A percentile compares a stretch with the other conserved stretches of the same genome.
phyloP scores from a whole-genome alignment of 2,888 invertebrate species.

The Nephrotoma guestfalica region DNA sequence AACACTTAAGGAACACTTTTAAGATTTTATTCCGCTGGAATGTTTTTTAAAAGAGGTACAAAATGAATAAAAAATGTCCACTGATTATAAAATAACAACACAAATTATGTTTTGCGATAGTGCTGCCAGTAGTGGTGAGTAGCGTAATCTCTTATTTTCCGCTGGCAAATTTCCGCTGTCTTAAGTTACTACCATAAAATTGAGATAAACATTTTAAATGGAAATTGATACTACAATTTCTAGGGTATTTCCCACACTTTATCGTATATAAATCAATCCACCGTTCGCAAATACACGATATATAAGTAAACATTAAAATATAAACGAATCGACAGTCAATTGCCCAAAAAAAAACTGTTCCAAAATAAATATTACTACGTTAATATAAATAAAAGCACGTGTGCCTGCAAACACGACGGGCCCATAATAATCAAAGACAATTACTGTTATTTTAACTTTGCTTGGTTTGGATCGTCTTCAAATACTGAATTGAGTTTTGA shows the following conservation, averaged over 20 bases:
- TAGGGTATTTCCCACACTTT: not conserved
- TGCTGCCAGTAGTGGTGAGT: too few species aligned
- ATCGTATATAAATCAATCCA: not conserved
- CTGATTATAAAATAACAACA: too few species aligned
- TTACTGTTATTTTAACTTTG: not conserved
- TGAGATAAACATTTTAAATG: not conserved
- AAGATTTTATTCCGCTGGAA: too few species aligned
- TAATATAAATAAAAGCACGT: not conserved
- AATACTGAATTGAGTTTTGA: not conserved
- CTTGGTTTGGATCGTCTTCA: not conserved
- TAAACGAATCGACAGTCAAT: not conserved
- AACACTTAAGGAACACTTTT: too few species aligned
- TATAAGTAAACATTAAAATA: not conserved
- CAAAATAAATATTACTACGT: not conserved
- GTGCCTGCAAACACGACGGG: not conserved
- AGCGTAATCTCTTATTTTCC: too few species aligned
- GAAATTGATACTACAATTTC: not conserved
- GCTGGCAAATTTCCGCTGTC: too few species aligned
- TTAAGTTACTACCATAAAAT: not conserved
- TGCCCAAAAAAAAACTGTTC: not conserved
- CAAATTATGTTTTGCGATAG: too few species aligned
- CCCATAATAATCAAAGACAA: not conserved
- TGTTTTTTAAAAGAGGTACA: too few species aligned
- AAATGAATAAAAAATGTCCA: too few species aligned
- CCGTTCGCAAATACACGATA: not conserved